Evolutionary conservation across 2,888 invertebrate species (phyloP), one percentile per base, ranked within the genome.

Genomic region (Zygogramma bicolorata): DNA sequence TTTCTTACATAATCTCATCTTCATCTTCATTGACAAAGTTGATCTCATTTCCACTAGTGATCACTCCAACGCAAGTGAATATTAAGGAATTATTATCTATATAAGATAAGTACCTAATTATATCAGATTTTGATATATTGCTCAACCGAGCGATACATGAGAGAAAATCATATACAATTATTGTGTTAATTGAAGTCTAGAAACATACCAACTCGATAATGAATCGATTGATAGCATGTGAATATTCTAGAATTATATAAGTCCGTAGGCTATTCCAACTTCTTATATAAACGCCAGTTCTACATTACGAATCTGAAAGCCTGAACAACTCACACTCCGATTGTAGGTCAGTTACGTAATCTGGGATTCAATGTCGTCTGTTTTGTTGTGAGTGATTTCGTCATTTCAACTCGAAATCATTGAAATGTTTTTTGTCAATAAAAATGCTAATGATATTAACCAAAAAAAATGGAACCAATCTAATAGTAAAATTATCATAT

Each of bases 301-400:
- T 53, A 34, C 67, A 74, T 74, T 70, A 73, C 73, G 34, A 69
- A 73, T 62, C 70, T 73, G 70, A 70, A 71, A 71, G 70, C 66
- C 70, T 70, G 59, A 68, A 68, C 71, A 70, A 73, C 71, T 71
- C 67, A 59, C 29, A 40, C 58, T 27, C 38, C 10, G 67, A 46
- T 72, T 79, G 73, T 77, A 74, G 79, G 79, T 79, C 77, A 79
- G 75, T 79, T 77, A 73, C 58, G 63, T 75, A 73, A 77, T 70
- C 71, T 61, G 66, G 67, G 63, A 75, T 79, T 77, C 76, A 79
- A 79, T 77, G 79, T 77, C 79, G 75, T 8, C 27, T 25, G 15
- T 7, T 8, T 10, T 38, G 25, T 31, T 42, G 10, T 34, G 22
- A 68, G 25, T 31, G 29, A 34, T 58, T 18, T n/a, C 25, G 25